Evolutionary conservation across 2,888 invertebrate genomes (phyloP), one percentile per base, ranked within the genome.

Genomic region (Erannis defoliaria): DNA sequence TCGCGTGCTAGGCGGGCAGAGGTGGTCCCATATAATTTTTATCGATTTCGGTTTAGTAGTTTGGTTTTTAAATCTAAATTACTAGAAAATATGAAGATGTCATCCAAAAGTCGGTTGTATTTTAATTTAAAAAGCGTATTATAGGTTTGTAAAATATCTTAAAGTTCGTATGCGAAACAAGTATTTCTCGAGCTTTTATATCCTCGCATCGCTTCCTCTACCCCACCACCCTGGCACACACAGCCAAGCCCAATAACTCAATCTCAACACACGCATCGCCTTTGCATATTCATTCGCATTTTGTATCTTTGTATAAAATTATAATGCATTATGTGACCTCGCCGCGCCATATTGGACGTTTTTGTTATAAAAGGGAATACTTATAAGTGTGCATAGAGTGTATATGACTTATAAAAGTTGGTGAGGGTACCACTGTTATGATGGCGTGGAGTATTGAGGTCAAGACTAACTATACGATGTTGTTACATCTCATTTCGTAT

Each of bases 241-340:
- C 89, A 45, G 42, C 14, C 71, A 61, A 42, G 50, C 78, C 90
- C 92, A 91, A 92, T 92, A 92, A 91, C 91, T 90, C 92, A 91
- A 91, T 91, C 84, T 80, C 75, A 79, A 81, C 87, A 89, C 77
- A 80, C 83, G 80, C 85, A 82, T 79, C 80, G 77, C 80, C 76
- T 86, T 89, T 93, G 92, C 92, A 93, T 93, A 93, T 93, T 93
- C 92, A 93, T 93, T 89, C 80, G 87, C 85, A 86, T 82, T 90
- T 86, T 86, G 90, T 92, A 91, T 92, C 91, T 89, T 91, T 90
- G 91, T 93, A 92, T 92, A 88, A 92, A 91, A 92, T 93, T 91
- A 93, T 93, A 93, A 92, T 91, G 90, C 89, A 90, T 91, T 90
- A 90, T 89, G 85, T 86, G 89, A 89, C 86, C 87, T 53, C 67